Conservation (phyloP, 1,140 invertebrate genomes). For the Sitobion miscanthi region DNA sequence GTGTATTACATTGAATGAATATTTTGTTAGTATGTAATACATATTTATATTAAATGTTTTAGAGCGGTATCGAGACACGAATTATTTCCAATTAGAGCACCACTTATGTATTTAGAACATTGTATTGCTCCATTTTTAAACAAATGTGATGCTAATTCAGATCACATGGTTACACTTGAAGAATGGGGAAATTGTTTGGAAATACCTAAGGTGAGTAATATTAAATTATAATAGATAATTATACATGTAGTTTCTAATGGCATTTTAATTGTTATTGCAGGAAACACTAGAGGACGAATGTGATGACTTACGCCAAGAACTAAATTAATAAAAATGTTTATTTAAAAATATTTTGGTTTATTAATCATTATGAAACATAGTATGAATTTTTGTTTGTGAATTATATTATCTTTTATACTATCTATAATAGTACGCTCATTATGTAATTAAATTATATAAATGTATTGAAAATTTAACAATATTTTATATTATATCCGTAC, state of each 20-base stretch:
- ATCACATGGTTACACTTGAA: slow-evolving; percentile 85
- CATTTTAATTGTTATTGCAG: slow-evolving; percentile 28
- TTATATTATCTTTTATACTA: neutral
- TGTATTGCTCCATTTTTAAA: slow-evolving; percentile 95
- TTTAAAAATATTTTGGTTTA: neutral
- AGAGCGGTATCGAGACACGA: slow-evolving; percentile 89
- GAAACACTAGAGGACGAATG: slow-evolving; percentile 31
- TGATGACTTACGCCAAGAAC: slow-evolving; percentile 2
- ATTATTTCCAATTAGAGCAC: slow-evolving; percentile 91
- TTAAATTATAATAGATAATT: neutral
- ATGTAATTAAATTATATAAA: neutral
- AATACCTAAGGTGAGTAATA: slow-evolving; percentile 72
- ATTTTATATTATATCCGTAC: neutral
- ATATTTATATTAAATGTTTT: slow-evolving; percentile 45
- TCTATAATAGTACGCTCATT: neutral
- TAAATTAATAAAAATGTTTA: neutral
- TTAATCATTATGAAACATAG: neutral
- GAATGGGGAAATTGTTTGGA: slow-evolving; percentile 94
- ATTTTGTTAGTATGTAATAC: too few relatives aligned
- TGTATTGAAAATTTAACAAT: neutral
- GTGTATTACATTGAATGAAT: too few relatives aligned
- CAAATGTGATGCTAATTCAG: slow-evolving; percentile 82
- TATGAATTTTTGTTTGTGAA: neutral
- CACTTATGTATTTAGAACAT: slow-evolving; percentile 89
- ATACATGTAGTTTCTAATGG: neutral